Percentiles rank a stretch among this genome's conserved stretches.
Conservation (phyloP, 1,140 invertebrate genomes). For the Lamellibrachia luymesi region DNA sequence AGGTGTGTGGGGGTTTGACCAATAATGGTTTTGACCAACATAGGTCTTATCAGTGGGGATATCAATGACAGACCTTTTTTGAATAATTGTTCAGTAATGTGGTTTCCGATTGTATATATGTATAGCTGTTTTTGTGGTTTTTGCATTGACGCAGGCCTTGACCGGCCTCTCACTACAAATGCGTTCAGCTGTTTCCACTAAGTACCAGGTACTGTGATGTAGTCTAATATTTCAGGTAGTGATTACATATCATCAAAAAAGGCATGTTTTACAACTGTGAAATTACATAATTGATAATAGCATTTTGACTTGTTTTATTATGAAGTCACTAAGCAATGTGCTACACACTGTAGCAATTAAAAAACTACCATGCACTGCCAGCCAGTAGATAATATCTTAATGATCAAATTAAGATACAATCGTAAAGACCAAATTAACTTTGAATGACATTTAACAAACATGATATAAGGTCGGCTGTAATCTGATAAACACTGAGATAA, state of each 20-base stretch:
- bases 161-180: too few relatives aligned
- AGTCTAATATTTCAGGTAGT: background rate
- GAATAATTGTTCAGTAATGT: too few relatives aligned
- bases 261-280: background rate
- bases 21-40: background rate
- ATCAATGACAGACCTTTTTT: background rate
- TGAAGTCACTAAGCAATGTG: background rate
- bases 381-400: background rate
- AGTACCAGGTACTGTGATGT: too few relatives aligned
- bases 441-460: background rate
- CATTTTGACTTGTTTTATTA: background rate
- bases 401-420: background rate
- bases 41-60: background rate
- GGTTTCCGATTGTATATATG: too few relatives aligned
- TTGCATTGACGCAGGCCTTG: too few relatives aligned
- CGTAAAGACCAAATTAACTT: background rate
- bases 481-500: background rate
- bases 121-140: too few relatives aligned
- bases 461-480: background rate
- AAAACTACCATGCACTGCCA: background rate
- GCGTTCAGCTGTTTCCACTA: too few relatives aligned
- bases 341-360: background rate
- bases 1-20: background rate
- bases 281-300: background rate
- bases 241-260: background rate